Base-by-base conservation (phyloP, 2,888 invertebrate genomes). In the Dermolepida albohirtum region DNA sequence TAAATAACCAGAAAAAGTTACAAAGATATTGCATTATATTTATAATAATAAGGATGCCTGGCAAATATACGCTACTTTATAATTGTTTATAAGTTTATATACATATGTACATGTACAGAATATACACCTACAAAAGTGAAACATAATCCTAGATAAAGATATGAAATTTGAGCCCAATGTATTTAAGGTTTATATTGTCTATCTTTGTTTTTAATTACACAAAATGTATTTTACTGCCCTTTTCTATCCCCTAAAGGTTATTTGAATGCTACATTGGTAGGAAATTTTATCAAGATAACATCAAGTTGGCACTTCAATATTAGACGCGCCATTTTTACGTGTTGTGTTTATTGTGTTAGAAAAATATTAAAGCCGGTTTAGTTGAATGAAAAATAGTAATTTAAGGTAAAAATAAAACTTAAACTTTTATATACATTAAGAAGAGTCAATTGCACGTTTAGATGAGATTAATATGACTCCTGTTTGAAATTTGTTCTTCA, bases 301-400 rank as follows among this genome's bases (percentile, higher is more conserved):
- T 52, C 12, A 64, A 14, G 64, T 64, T 64, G 64, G 64, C 34
- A 16, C 4, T 14, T 12, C 34, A 12, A 34, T 52, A 27, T 64
- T 44, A 39, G 59, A 62, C 59, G 59, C 64, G 64, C 64, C 64
- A 64, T 64, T 27, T 64, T 64, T 62, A 54, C 52, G 41, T 52
- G 52, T 64, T 64, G 44, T 64, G 64, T 64, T 52, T 64, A 52
- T 64, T 64, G 52, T 64, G 43, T 41, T 41, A 54, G 34, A 44
- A 11, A 14, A 29, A 22, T n/a, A n/a, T 34, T 43, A 17, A 39
- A 34, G 34, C 64, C 44, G 64, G 64, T 64, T 43, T 27, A 49
- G 29, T 64, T 64, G 64, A 64, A 64, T 64, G 64, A 64, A 52
- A 64, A 43, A 43, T 16, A 64, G 14, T 14, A 52, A 54, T 16